phyloP scores from a whole-genome alignment of 2,888 invertebrate species.

The Trichacis sp. region DNA sequence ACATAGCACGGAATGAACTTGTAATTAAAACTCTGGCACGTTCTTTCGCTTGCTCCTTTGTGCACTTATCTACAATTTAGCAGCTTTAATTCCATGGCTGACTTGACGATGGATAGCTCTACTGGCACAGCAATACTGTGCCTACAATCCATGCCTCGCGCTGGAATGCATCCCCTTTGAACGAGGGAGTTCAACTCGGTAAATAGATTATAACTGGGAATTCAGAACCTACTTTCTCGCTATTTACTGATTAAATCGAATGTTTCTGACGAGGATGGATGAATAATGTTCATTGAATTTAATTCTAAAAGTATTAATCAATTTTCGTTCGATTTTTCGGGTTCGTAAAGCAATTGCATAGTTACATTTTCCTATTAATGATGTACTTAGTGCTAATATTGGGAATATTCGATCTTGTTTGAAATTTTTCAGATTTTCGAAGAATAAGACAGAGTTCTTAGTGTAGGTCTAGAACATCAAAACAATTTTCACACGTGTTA shows the following conservation, averaged over 20 bases:
- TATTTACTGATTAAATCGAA: background rate
- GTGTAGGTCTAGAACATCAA: no score
- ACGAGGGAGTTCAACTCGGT: conserved; percentile 1
- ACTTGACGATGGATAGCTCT: conserved; percentile 12
- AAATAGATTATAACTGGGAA: conserved; percentile 3
- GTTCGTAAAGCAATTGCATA: no score
- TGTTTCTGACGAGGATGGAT: no score
- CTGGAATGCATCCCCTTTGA: background rate
- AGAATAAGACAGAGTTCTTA: no score
- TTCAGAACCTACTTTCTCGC: background rate
- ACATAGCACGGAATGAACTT: background rate
- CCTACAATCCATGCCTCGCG: background rate
- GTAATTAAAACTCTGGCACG: background rate
- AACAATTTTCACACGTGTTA: no score
- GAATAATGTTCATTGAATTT: no score
- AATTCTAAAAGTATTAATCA: no score
- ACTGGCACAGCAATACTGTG: conserved; percentile 1
- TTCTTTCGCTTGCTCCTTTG: background rate
- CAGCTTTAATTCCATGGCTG: conserved; percentile 13
- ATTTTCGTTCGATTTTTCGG: no score
- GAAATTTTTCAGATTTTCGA: no score
- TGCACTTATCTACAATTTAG: background rate
- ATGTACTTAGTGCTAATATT: no score
- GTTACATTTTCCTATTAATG: background rate
- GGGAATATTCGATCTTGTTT: no score